Base-by-base conservation (phyloP, 2,888 invertebrate species). In the Platynereis dumerilii region DNA sequence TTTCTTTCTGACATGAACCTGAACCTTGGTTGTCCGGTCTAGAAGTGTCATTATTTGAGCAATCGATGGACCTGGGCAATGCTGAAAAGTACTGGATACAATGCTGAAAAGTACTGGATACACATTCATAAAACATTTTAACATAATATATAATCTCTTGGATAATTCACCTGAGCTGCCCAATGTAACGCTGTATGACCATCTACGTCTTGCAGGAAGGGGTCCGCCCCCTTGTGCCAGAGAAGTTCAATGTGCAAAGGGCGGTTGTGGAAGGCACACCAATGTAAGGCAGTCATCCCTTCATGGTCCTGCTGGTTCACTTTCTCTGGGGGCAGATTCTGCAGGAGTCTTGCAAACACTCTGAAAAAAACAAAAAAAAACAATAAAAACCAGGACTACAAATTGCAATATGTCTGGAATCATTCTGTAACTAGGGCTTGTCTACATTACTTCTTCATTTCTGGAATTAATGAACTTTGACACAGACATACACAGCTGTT, bases 161-260 rank as follows among this genome's bases (percentile, higher is more conserved):
- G 27, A n/a, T n/a, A n/a, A n/a, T n/a, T n/a, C n/a, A n/a, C 80
- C 78, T 80, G 80, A 28, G 80, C 78, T 0, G 80, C 78, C 81
- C 81, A 81, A 68, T 81, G 81, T 20, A 81, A 71, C 0, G 79
- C 68, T 5, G 79, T 76, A 67, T 78, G 78, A 0, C 80, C 78
- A 63, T 80, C 81, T 3, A 80, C 69, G 65, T 81, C 81, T 10
- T 70, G 71, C 1, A 66, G 57, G 22, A 72, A 56, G 27, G 73
- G 61, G 55, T 75, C 65, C 1, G 74, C 76, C 1, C 75, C 78
- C 39, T 67, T 70, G 39, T 70, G 66, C n/a, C 80, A 44, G 22
- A 81, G 72, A 26, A 74, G 64, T 52, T 74, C 70, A 22, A 78
- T 67, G 58, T 79, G 79, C 44, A 77, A 74, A 1, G 79, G 80